Percentiles rank a stretch among this genome's conserved stretches.
phyloP scores from a whole-genome alignment of 2,888 invertebrate genomes.

The Chironomus tentans region DNA sequence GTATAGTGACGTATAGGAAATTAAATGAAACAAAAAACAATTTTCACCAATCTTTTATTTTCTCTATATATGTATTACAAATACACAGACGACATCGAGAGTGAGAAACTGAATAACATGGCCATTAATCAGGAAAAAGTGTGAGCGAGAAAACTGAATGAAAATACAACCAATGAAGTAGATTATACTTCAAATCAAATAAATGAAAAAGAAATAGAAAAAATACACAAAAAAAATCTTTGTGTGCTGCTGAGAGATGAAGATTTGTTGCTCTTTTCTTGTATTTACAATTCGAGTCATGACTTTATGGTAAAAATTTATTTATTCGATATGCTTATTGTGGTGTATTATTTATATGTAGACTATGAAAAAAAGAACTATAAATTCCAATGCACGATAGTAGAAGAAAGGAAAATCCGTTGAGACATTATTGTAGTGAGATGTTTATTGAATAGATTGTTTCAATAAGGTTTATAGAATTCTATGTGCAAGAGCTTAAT shows the following conservation, averaged over 20 bases:
- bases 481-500: too few species aligned
- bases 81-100: not conserved
- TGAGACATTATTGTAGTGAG: too few species aligned
- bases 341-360: too few species aligned
- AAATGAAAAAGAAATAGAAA: not conserved
- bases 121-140: not conserved
- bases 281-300: not conserved
- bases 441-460: too few species aligned
- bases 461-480: too few species aligned
- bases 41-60: not conserved
- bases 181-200: constrained; percentile 6
- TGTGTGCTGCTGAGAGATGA: not conserved
- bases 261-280: not conserved
- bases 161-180: not conserved
- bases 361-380: too few species aligned
- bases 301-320: not conserved
- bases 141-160: not conserved
- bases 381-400: too few species aligned
- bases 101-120: not conserved
- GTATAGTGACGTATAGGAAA: constrained; percentile 3
- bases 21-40: not conserved
- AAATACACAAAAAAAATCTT: not conserved
- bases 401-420: too few species aligned
- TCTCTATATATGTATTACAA: not conserved
- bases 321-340: not conserved